Conservation (phyloP, 1,140 invertebrate species). For the Batillaria attramentaria region DNA sequence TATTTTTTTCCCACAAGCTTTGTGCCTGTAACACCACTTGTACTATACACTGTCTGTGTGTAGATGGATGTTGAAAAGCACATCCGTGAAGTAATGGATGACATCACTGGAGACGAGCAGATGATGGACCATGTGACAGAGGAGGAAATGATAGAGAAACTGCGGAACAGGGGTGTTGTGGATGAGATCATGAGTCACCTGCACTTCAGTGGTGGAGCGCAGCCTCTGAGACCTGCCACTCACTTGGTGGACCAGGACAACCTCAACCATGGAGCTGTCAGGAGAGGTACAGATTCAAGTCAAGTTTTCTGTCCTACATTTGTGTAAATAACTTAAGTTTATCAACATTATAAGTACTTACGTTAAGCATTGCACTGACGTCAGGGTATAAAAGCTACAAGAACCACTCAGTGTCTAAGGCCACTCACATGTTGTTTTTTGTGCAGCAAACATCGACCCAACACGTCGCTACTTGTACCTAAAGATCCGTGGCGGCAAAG, state of each 20-base stretch:
- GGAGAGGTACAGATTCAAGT: slow-evolving; percentile 52
- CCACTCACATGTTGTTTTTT: slow-evolving; percentile 9
- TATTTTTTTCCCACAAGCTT: neutral
- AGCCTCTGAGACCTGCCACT: slow-evolving; percentile 50
- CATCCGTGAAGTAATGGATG: slow-evolving; percentile 61
- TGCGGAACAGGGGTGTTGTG: slow-evolving; percentile 63
- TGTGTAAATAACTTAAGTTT: no score
- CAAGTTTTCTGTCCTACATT: neutral
- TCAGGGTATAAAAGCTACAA: no score
- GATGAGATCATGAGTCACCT: slow-evolving; percentile 65
- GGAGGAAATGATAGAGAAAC: slow-evolving; percentile 58
- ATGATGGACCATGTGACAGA: slow-evolving; percentile 54
- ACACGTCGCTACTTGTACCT: slow-evolving; percentile 66
- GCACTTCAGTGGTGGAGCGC: slow-evolving; percentile 53
- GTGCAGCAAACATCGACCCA: slow-evolving; percentile 69
- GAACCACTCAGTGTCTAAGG: no score
- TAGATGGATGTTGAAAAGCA: slow-evolving; percentile 66
- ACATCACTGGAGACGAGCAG: slow-evolving; percentile 53
- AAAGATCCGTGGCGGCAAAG: slow-evolving; percentile 65
- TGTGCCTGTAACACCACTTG: neutral
- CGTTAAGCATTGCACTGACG: no score
- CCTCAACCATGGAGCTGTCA: slow-evolving; percentile 42
- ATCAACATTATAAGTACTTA: no score
- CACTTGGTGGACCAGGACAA: slow-evolving; percentile 61
- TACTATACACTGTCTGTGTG: slow-evolving; percentile 19